Evolutionary conservation across 2,797 vertebrate genomes (phyloP), one percentile per base, ranked within the genome.

Genomic region (Paguma larvata): DNA sequence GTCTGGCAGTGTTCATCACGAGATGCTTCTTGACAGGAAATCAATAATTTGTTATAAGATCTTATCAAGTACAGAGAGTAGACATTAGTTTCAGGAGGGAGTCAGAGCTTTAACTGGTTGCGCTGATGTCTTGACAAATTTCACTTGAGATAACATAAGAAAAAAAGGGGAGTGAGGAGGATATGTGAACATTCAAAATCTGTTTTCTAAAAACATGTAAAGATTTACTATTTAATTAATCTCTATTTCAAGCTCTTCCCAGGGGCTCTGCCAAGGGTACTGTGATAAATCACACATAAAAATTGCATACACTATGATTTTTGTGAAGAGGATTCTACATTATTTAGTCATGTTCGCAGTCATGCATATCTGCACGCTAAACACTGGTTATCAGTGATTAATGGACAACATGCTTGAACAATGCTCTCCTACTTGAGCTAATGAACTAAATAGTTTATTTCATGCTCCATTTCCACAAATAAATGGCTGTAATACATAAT

Each of bases 391-490:
- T 85, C 56, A 59, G 16, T 94, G 98, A 95, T 97, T 96, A 73
- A 87, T 62, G 68, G 94, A 15, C 5, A 95, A 92, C 91, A 94
- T 85, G 3, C 96, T 93, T 97, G 87, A 72, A 27, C 95, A 41
- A 83, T 67, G 93, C 91, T 84, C 0, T 98, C 73, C n/a, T 15
- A n/a, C 87, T 73, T 46, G 94, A 96, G 95, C 96, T 98, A 96
- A 98, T 95, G 97, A 98, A 96, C 95, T 88, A 9, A 95, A 98
- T 95, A 97, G 97, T 98, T 98, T 98, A 98, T 98, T 98, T 98
- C 98, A 97, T 97, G 98, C 98, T 98, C 91, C 95, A 97, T 98
- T 98, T 98, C 97, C 97, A 93, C 85, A 78, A 25, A 97, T 97
- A 97, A 98, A 98, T 68, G 93, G 68, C 94, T 97, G 75, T 96